Percentiles rank a stretch among this genome's conserved stretches.
phyloP scores from a whole-genome alignment of 64 coral and sea anemone genomes.

The Cladopsammia gracilis region DNA sequence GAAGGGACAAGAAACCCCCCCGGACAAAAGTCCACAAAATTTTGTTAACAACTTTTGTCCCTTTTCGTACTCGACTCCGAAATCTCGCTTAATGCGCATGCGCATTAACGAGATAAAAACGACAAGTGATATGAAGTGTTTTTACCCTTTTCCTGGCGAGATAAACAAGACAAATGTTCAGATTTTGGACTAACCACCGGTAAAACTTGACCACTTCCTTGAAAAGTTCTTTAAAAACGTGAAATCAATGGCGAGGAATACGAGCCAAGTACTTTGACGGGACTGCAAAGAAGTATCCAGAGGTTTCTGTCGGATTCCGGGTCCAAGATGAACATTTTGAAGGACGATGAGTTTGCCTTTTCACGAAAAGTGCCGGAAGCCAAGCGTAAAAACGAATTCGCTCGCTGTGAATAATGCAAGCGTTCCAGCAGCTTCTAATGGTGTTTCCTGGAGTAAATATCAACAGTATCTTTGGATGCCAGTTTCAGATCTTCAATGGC shows the following conservation, averaged over 20 bases:
- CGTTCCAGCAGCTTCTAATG: neutral
- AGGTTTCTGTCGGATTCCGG: slow-evolving; percentile 44
- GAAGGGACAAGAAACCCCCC: too few species aligned
- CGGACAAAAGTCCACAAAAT: too few species aligned
- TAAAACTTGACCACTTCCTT: slow-evolving; percentile 60
- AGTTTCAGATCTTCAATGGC: slow-evolving; percentile 69
- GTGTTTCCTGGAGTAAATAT: slow-evolving; percentile 21
- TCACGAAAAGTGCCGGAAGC: slow-evolving; percentile 59
- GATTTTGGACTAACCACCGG: slow-evolving; percentile 35
- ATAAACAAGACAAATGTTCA: neutral
- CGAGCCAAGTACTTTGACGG: slow-evolving; percentile 62
- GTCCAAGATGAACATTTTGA: slow-evolving; percentile 50
- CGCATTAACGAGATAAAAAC: too few species aligned
- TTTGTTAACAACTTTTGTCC: too few species aligned
- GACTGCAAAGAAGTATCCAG: slow-evolving; percentile 70
- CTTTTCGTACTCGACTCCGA: too few species aligned
- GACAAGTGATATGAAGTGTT: too few species aligned
- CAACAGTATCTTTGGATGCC: slow-evolving; percentile 39
- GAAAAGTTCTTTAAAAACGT: slow-evolving; percentile 75
- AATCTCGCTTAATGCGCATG: too few species aligned
- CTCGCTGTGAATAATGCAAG: slow-evolving; percentile 52
- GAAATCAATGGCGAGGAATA: slow-evolving; percentile 70
- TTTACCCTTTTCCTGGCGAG: too few species aligned
- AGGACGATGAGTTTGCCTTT: slow-evolving; percentile 53
- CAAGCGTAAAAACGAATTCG: slow-evolving; percentile 62